Percentiles rank a stretch among this genome's conserved stretches.
These are phyloP conservation scores for Chromis chromis DNA, from an alignment of 2,797 vertebrate genomes.

Conservation along the genomic window DNA sequence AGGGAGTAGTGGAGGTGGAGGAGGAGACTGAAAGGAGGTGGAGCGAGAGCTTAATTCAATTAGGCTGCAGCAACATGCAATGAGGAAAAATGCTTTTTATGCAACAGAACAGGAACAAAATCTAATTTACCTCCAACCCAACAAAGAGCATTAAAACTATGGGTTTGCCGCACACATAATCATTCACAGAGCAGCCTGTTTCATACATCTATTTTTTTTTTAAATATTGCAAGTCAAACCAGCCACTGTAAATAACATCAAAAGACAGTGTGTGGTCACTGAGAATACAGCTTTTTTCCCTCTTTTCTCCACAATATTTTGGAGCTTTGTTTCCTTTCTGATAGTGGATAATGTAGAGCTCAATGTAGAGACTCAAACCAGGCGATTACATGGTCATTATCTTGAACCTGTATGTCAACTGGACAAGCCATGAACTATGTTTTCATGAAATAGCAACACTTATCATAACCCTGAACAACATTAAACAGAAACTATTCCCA, in stretches of 20 bases:
- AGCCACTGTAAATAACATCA: background rate
- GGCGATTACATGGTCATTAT: too few relatives aligned
- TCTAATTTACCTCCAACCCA: background rate
- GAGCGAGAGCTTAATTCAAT: constrained; percentile 40
- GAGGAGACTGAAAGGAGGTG: background rate
- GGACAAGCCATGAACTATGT: too few relatives aligned
- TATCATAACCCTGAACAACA: too few relatives aligned
- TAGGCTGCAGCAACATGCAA: constrained; percentile 25
- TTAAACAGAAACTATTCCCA: too few relatives aligned
- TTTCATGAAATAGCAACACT: too few relatives aligned
- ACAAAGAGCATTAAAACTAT: background rate
- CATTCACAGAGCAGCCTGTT: background rate
- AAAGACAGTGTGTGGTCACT: background rate
- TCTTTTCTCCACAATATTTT: background rate
- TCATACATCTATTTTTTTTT: background rate
- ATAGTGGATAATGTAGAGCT: too few relatives aligned
- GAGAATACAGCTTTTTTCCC: background rate
- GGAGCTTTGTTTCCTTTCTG: too few relatives aligned
- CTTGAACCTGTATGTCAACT: too few relatives aligned
- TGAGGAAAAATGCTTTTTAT: background rate
- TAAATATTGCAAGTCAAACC: background rate
- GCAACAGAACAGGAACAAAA: background rate
- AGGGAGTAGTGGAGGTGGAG: constrained; percentile 3
- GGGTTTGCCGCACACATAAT: constrained; percentile 11
- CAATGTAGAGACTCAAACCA: too few relatives aligned